Evolutionary conservation across 2,797 vertebrate species (phyloP).

Genomic region (Microctenopoma lineatum): DNA sequence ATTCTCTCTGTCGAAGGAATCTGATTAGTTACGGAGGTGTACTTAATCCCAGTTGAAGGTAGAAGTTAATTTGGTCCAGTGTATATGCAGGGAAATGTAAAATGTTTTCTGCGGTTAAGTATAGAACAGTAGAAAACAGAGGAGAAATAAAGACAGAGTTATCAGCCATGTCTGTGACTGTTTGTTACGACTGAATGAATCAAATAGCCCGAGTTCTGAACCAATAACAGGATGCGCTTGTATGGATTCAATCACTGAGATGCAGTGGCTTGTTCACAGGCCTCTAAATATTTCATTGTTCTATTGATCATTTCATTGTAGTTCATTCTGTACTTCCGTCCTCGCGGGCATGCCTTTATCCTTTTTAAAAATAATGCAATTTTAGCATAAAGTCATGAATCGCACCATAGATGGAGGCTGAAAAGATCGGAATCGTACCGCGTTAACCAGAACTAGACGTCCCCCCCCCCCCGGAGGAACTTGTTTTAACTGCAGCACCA

Average conservation of each 20-base stretch:
- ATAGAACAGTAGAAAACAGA: neutral
- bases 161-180: constrained; percentile 53
- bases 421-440: constrained; percentile 54
- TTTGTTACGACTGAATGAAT: constrained; percentile 54
- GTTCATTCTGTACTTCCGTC: constrained; percentile 56
- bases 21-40: constrained; percentile 78
- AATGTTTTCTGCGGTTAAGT: constrained; percentile 26
- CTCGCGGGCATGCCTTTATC: constrained; percentile 62
- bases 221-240: constrained; percentile 60
- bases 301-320: constrained; percentile 65
- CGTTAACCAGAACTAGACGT: constrained; percentile 57
- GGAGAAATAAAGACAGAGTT: constrained; percentile 14
- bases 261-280: constrained; percentile 57
- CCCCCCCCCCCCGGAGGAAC: constrained; percentile 58
- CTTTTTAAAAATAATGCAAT: constrained; percentile 38
- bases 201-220: constrained; percentile 48
- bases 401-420: constrained; percentile 32
- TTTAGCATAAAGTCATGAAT: constrained; percentile 64
- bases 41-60: constrained; percentile 78
- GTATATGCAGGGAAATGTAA: constrained; percentile 36
- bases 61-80: constrained; percentile 72
- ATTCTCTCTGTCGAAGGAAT: constrained; percentile 73
- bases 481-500: constrained; percentile 71
- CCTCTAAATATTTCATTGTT: constrained; percentile 58
- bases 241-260: constrained; percentile 69